These are phyloP conservation scores for Pseudobourletiella spinata DNA, from an alignment of 1,140 invertebrate species.

Conservation along the genomic window DNA sequence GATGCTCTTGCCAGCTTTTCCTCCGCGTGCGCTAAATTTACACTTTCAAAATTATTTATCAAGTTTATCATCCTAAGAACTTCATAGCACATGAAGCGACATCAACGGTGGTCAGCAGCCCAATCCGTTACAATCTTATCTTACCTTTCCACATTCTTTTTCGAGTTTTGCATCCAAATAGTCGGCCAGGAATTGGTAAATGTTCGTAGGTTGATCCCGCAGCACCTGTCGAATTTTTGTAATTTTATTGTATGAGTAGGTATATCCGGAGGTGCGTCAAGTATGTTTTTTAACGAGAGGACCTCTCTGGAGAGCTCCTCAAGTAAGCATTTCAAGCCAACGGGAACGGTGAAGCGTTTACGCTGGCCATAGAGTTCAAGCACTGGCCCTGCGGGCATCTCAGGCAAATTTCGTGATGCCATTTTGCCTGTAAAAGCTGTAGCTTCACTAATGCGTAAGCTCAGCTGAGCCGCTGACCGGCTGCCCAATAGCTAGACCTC, in stretches of 20 bases:
- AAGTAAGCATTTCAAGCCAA: conserved; percentile 17
- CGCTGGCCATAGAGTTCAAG: conserved; percentile 24
- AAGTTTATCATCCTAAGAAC: conserved; percentile 12
- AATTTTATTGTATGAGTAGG: too few species aligned
- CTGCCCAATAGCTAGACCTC: too few species aligned
- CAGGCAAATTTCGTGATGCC: conserved; percentile 13
- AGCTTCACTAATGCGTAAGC: too few species aligned
- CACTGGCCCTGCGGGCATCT: conserved; percentile 22
- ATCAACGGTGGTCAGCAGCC: too few species aligned
- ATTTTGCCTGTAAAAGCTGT: too few species aligned
- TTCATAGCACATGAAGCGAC: too few species aligned
- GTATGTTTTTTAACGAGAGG: too few species aligned
- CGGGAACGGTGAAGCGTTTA: conserved; percentile 21
- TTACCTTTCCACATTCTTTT: not conserved
- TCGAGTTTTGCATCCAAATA: conserved; percentile 12
- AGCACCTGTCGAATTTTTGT: conserved; percentile 15
- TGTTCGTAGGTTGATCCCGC: conserved; percentile 11
- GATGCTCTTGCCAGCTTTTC: conserved; percentile 6
- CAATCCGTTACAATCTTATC: too few species aligned
- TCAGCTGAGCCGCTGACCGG: too few species aligned
- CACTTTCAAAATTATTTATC: not conserved
- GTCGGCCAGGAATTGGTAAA: conserved; percentile 16
- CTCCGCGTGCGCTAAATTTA: not conserved
- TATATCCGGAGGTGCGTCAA: too few species aligned
- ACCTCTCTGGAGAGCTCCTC: conserved; percentile 27